These are phyloP conservation scores for Carapus acus DNA, from an alignment of 2,797 vertebrate genomes.

Conservation along the genomic window DNA sequence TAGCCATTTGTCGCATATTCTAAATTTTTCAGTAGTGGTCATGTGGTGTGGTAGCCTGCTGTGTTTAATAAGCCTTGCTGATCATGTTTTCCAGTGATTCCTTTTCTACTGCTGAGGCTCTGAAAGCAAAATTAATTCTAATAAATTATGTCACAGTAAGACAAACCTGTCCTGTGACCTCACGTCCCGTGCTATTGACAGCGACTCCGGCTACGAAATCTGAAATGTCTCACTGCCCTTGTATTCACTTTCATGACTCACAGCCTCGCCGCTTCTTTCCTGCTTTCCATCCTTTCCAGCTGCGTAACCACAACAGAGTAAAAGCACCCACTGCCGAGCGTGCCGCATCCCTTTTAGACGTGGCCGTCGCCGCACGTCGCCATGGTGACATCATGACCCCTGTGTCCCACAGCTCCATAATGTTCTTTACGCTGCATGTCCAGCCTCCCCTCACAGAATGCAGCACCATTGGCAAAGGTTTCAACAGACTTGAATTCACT, in stretches of 20 bases:
- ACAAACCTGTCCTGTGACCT: too few relatives aligned
- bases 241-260: neutral
- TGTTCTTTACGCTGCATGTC: slow-evolving; percentile 95
- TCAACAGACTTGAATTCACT: slow-evolving; percentile 30
- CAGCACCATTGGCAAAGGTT: slow-evolving; percentile 84
- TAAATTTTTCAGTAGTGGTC: too few relatives aligned
- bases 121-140: too few relatives aligned
- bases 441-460: slow-evolving; percentile 93
- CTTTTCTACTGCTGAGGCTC: too few relatives aligned
- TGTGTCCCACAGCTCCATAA: slow-evolving; percentile 86
- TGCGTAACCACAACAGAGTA: slow-evolving; percentile 90
- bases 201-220: too few relatives aligned
- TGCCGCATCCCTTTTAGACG: slow-evolving; percentile 90
- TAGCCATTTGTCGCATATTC: too few relatives aligned
- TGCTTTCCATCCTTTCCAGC: slow-evolving; percentile 58
- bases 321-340: slow-evolving; percentile 89
- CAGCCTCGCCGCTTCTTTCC: neutral
- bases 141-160: too few relatives aligned
- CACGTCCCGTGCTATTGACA: too few relatives aligned
- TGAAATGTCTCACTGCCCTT: too few relatives aligned
- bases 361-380: slow-evolving; percentile 83
- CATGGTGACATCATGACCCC: slow-evolving; percentile 73
- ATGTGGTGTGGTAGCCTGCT: too few relatives aligned
- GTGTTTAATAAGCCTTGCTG: too few relatives aligned
- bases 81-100: too few relatives aligned